phyloP scores from a whole-genome alignment of 1,140 invertebrate species.

The Cydia pomonella region DNA sequence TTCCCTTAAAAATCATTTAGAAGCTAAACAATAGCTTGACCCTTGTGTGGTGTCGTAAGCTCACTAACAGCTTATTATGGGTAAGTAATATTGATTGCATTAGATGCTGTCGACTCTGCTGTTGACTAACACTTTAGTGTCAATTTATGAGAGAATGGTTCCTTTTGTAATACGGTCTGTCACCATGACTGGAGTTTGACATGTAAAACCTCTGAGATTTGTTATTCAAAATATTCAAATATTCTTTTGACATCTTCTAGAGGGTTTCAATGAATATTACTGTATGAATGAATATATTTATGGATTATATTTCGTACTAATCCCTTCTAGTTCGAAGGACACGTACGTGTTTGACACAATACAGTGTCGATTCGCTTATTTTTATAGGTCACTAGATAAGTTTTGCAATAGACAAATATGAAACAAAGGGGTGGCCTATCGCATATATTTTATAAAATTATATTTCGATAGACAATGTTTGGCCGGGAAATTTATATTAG shows the following conservation, averaged over 20 bases:
- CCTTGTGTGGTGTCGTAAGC: background rate
- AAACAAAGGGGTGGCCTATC: no score
- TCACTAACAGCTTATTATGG: background rate
- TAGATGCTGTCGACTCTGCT: slow-evolving; percentile 4
- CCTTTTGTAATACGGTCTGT: slow-evolving; percentile 7
- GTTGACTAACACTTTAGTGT: slow-evolving; percentile 3
- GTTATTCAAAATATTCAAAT: slow-evolving; percentile 8
- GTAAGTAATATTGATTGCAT: slow-evolving; percentile 16
- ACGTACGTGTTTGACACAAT: background rate
- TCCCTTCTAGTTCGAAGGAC: background rate
- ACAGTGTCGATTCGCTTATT: background rate
- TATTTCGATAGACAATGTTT: no score
- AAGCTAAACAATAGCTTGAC: slow-evolving; percentile 15
- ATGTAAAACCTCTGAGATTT: background rate
- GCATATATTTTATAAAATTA: no score
- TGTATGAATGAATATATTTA: background rate
- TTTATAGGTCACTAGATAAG: no score
- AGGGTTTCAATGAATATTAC: background rate
- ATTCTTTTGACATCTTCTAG: background rate
- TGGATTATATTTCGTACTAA: background rate
- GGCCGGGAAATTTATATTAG: no score
- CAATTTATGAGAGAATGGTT: slow-evolving; percentile 9
- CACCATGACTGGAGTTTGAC: background rate
- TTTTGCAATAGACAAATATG: no score
- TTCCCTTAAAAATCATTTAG: slow-evolving; percentile 11